Conservation (phyloP, 1,140 invertebrate species). For the Bombus terrestris region DNA sequence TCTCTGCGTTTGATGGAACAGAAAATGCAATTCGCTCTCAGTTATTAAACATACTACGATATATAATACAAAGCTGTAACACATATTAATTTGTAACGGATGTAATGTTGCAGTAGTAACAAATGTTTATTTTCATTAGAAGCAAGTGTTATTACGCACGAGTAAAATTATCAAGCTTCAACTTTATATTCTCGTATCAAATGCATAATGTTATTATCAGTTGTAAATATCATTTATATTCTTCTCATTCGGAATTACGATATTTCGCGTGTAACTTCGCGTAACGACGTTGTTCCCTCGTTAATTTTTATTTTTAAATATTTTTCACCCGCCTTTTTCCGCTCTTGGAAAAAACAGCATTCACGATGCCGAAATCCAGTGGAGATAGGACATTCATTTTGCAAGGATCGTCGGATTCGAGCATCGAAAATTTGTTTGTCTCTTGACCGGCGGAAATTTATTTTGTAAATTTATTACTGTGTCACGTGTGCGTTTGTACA, state of each 20-base stretch:
- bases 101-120: neutral
- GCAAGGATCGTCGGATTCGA: neutral
- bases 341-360: no score
- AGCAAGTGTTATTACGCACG: neutral
- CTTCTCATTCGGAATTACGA: slow-evolving; percentile 22
- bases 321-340: neutral
- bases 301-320: neutral
- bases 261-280: neutral
- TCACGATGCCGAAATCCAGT: no score
- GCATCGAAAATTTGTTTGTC: slow-evolving; percentile 27
- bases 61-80: neutral
- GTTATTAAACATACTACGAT: neutral
- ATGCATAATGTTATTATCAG: slow-evolving; percentile 33
- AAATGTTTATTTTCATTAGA: slow-evolving; percentile 5
- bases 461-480: neutral
- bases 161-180: slow-evolving; percentile 1
- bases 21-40: no score
- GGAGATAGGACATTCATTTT: neutral
- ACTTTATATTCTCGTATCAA: neutral
- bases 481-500: neutral
- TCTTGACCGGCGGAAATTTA: neutral
- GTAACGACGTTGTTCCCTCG: neutral
- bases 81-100: neutral
- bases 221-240: slow-evolving; percentile 33
- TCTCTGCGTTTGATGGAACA: neutral